Base-by-base conservation (phyloP, 64 coral and sea anemone species). In the Actinia tenebrosa region DNA sequence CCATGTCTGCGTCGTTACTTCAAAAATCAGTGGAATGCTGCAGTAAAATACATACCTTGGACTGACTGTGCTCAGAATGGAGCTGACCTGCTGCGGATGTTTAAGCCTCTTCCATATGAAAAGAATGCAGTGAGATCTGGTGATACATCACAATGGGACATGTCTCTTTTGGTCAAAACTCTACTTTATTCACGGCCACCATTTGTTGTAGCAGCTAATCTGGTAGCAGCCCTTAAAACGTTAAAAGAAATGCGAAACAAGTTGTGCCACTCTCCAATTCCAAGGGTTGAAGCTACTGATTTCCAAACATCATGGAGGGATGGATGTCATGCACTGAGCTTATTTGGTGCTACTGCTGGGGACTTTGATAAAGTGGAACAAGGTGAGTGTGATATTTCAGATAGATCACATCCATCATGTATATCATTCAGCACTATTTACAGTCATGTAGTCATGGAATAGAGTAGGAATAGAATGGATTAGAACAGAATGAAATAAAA, bases 1-100 rank as follows among this genome's bases (percentile, higher is more conserved):
- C 23, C 42, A 77, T 30, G 42, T 13, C 15, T 77, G 71, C 71
- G 71, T 30, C 71, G 9, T 26, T 77, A 30, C n/a, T 43, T 77
- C n/a, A 19, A 13, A 43, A 42, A 5, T n/a, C 18, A 44, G 71
- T 77, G 71, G 71, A 44, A 77, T 77, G n/a, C 71, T 44, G n/a
- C 42, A 44, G 71, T 22, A 13, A 44, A 23, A 26, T 77, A 30
- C n/a, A n/a, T 3, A 30, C 71, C 71, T 26, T 77, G 71, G 71
- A 77, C 71, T 77, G 71, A 77, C 71, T 77, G 71, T n/a, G 11
- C 71, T 4, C 71, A 77, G 42, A 77, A 77, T 23, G 71, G 71
- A 30, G 71, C 71, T 77, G 71, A 77, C n/a, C n/a, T 77, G n/a
- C 42, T 77, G n/a, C 42, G 3, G 13, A 77, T 30, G 42, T 77